Evolutionary conservation across 2,113 vertebrate genomes (phyloP).

Genomic region (Stomatorhinus ivindoensis): DNA sequence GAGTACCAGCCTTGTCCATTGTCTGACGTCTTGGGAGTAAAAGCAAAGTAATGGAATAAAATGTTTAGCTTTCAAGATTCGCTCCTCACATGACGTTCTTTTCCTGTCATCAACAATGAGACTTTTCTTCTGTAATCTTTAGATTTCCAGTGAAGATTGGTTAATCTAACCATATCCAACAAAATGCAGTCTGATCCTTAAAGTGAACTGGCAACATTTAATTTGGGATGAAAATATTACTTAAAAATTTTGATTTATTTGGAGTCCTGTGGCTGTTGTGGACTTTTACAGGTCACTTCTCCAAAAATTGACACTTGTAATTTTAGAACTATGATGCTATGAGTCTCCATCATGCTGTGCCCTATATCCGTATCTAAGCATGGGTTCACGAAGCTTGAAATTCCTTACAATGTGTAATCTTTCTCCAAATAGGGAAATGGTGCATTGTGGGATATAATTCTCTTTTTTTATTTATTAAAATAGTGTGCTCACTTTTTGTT

Average conservation of each 20-base stretch:
- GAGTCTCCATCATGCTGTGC: constrained; percentile 1
- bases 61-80: not conserved
- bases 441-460: not conserved
- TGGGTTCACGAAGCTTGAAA: constrained; percentile 21
- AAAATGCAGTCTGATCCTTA: not conserved
- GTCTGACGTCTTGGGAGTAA: not conserved
- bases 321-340: constrained; percentile 17
- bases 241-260: not conserved
- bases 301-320: constrained; percentile 23
- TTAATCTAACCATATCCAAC: not conserved
- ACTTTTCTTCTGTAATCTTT: not conserved
- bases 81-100: not conserved
- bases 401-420: not conserved
- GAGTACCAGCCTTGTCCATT: not conserved
- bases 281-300: constrained; percentile 10
- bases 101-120: not conserved
- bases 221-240: not conserved
- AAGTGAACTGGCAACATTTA: not conserved
- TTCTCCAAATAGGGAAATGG: not conserved
- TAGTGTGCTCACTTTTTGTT: not conserved
- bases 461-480: not conserved
- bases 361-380: constrained; percentile 15
- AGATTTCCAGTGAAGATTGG: not conserved
- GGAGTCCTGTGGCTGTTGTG: not conserved
- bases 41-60: not conserved